Evolutionary conservation across 2,113 vertebrate genomes (phyloP), one percentile per base, ranked within the genome.

Genomic region (Grammomys surdaster): DNA sequence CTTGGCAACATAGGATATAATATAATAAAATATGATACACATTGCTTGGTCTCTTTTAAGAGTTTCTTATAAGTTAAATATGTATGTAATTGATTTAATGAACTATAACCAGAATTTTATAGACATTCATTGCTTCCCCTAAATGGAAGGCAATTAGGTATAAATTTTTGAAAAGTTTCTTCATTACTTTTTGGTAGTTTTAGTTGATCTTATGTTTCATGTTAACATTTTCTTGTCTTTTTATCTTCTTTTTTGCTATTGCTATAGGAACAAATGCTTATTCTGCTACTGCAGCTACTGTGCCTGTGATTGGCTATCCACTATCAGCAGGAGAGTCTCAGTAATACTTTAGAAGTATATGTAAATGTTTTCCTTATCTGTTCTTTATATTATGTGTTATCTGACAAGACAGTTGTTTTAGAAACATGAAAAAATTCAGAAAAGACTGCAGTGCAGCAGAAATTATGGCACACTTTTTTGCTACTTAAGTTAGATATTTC

Each of bases 101-200:
- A 36, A 43, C n/a, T 88, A 90, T 76, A 78, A 93, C 46, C 84
- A 36, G 69, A 80, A 92, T 95, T 78, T 13, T 92, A 11, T 80
- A 88, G 31, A 87, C 2, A 33, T 88, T 58, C 84, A 51, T 84
- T 90, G 26, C 20, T 78, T 72, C 0, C 33, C 3, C 9, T 10
- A 60, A 88, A 65, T 51, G 46, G 13, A 65, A 75, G 48, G 7
- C 31, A 90, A 90, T 77, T 90, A 54, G 31, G 65, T 81, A 46
- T 0, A 92, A 75, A 19, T 33, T 26, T 54, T 11, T 58, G 40
- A 81, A 43, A 1, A 86, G 43, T 93, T 36, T 8, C 46, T 28
- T 67, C 89, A 20, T 78, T 75, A 6, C 4, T 88, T 40, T 95
- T 93, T 46, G 43, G 16, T 88, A 14, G n/a, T 17, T 91, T 69